phyloP scores from a whole-genome alignment of 2,113 vertebrate species.

The Micromys minutus region DNA sequence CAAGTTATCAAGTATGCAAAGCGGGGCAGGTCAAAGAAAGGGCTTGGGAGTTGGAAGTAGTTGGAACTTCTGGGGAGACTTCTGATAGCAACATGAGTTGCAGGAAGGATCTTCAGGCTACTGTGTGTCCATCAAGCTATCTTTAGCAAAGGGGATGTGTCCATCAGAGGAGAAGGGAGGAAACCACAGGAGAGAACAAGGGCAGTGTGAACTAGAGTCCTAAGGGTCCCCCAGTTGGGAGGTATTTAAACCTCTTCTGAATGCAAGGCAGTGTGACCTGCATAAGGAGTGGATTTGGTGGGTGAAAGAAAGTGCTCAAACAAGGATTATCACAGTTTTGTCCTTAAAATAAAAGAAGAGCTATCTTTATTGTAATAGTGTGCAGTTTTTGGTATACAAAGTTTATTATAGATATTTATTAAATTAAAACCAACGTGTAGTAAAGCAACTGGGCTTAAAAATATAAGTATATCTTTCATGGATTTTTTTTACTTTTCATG shows the following conservation, averaged over 20 bases:
- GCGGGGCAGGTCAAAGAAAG: neutral
- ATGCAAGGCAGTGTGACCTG: neutral
- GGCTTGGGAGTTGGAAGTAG: neutral
- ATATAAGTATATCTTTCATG: neutral
- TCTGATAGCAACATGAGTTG: neutral
- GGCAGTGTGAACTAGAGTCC: neutral
- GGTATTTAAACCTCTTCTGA: constrained; percentile 1
- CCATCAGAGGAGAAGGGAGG: neutral
- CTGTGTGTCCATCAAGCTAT: neutral
- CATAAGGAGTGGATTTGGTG: neutral
- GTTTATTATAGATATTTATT: neutral
- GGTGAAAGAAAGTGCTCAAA: neutral
- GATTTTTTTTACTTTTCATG: too few relatives aligned
- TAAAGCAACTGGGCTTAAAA: neutral
- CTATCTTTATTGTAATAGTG: neutral
- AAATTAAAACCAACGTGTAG: neutral
- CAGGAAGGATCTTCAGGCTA: neutral
- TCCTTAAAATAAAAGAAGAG: neutral
- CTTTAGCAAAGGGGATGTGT: neutral
- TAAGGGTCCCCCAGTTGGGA: neutral
- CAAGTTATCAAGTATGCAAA: neutral
- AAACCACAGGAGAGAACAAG: neutral
- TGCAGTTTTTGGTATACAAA: neutral
- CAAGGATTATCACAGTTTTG: neutral
- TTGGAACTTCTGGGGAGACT: neutral